A percentile compares a stretch with the other conserved stretches of the same genome.
Conservation (phyloP, 2,797 vertebrate genomes). For the Australoheros facetus region DNA sequence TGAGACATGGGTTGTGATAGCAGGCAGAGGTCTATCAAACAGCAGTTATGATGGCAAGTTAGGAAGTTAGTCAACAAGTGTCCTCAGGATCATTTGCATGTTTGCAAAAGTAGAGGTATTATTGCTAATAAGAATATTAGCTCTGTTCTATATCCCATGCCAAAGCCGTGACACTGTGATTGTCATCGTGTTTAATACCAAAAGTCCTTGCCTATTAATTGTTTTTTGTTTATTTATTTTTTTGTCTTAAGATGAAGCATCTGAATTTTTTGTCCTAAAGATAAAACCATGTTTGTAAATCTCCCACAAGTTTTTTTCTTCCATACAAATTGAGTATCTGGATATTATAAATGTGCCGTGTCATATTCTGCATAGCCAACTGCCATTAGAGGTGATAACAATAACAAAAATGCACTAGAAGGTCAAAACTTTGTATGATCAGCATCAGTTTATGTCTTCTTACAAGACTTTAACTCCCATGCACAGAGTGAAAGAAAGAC, state of each 20-base stretch:
- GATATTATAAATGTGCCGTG: neutral
- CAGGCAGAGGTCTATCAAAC: neutral
- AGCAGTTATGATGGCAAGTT: neutral
- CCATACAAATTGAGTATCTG: neutral
- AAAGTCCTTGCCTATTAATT: neutral
- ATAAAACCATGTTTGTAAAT: neutral
- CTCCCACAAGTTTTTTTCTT: too few species aligned
- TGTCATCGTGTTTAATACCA: neutral
- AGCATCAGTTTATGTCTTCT: neutral
- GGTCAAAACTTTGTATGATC: neutral
- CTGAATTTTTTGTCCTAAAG: neutral
- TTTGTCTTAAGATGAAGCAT: neutral
- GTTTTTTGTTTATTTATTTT: neutral
- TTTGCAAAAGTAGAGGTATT: neutral
- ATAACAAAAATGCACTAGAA: neutral
- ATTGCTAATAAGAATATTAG: neutral
- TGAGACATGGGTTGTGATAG: neutral
- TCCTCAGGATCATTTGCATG: neutral
- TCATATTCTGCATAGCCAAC: neutral
- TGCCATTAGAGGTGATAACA: neutral
- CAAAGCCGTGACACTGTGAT: neutral
- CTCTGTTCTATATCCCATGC: neutral
- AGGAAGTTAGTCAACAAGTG: neutral
- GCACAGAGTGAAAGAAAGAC: conserved; percentile 48
- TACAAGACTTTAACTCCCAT: conserved; percentile 20